Evolutionary conservation across 92 coral and sea anemone genomes (phyloP).

Genomic region (Paragorgia papillata): DNA sequence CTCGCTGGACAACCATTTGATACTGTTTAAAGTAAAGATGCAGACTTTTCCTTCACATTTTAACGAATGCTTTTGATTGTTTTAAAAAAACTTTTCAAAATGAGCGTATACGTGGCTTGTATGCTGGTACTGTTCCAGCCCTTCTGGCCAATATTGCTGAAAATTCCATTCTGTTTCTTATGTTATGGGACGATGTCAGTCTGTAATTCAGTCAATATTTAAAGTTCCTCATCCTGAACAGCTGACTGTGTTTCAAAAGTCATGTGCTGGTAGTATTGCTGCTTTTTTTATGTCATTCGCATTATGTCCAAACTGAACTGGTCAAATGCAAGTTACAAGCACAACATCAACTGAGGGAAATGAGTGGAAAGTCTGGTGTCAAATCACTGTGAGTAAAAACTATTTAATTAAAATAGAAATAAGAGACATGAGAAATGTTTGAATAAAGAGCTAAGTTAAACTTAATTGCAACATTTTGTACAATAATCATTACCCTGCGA

Average conservation of each 20-base stretch:
- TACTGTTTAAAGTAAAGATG: conserved; percentile 85
- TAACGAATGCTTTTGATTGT: conserved; percentile 81
- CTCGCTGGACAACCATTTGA: conserved; percentile 97
- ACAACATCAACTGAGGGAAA: conserved; percentile 79
- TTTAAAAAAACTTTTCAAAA: conserved; percentile 81
- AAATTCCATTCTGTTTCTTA: conserved; percentile 88
- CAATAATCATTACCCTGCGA: too few species aligned
- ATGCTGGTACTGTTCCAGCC: conserved; percentile 96
- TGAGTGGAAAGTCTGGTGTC: conserved; percentile 74
- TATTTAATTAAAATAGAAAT: not conserved
- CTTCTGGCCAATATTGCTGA: conserved; percentile 85
- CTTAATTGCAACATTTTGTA: too few species aligned
- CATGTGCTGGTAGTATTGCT: conserved; percentile 97
- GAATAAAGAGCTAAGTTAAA: too few species aligned
- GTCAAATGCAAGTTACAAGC: conserved; percentile 93
- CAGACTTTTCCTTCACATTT: conserved; percentile 86
- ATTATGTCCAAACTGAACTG: conserved; percentile 89
- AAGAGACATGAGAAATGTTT: too few species aligned
- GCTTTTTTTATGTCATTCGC: conserved; percentile 88
- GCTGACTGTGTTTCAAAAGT: conserved; percentile 76
- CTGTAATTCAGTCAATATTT: conserved; percentile 59
- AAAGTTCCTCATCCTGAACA: conserved; percentile 68
- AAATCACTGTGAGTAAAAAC: conserved; percentile 52
- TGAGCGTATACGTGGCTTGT: conserved; percentile 84
- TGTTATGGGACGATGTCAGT: conserved; percentile 87